A percentile compares a stretch with the other conserved stretches of the same genome.
These are phyloP conservation scores for Balanococcus diminutus DNA, from an alignment of 2,888 invertebrate genomes.

Conservation along the genomic window DNA sequence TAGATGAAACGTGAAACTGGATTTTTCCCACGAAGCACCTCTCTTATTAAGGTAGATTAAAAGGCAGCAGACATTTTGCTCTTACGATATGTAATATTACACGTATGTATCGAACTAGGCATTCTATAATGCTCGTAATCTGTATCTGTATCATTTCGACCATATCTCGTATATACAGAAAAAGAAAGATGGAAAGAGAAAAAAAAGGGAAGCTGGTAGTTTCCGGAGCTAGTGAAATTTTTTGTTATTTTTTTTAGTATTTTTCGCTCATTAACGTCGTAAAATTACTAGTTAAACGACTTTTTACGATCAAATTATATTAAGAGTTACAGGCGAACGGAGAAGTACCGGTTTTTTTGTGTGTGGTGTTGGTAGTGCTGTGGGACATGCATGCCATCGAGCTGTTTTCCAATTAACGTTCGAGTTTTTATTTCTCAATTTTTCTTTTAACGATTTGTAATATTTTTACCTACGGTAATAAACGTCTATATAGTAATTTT, in stretches of 20 bases:
- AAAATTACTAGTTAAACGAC: conserved; percentile 44
- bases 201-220: conserved; percentile 39
- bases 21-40: not conserved
- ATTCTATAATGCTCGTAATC: not conserved
- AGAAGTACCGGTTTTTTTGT: conserved; percentile 26
- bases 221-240: conserved; percentile 38
- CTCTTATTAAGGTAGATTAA: not conserved
- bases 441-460: conserved; percentile 26
- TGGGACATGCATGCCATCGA: conserved; percentile 25
- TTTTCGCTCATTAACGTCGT: conserved; percentile 41
- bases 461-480: conserved; percentile 32
- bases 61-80: not conserved
- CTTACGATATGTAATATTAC: not conserved
- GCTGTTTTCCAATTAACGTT: conserved; percentile 35
- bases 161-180: not conserved
- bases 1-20: not conserved
- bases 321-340: conserved; percentile 7
- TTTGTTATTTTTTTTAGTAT: not conserved
- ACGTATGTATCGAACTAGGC: not conserved
- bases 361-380: not conserved
- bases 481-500: not conserved
- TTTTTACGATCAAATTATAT: conserved; percentile 43
- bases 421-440: conserved; percentile 24
- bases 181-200: not conserved
- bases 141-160: not conserved